A percentile compares a stretch with the other conserved stretches of the same genome.
These are phyloP conservation scores for Agrotis segetum DNA, from an alignment of 2,888 invertebrate species.

Conservation along the genomic window DNA sequence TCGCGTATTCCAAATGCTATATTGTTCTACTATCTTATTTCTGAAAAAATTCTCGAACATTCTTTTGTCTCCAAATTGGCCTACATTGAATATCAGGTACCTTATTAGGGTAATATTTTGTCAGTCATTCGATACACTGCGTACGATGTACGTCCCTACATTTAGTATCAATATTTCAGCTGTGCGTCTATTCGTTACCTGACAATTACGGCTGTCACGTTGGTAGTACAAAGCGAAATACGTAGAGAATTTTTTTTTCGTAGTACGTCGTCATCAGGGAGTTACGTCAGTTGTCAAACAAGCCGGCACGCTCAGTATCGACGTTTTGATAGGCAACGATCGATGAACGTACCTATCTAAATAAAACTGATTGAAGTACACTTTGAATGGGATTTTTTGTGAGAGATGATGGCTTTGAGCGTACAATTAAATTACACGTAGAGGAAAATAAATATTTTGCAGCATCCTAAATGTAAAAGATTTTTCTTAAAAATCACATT, in stretches of 20 bases:
- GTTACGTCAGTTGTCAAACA: constrained; percentile 62
- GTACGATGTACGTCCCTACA: constrained; percentile 38
- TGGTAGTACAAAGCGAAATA: constrained; percentile 59
- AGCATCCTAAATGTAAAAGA: background rate
- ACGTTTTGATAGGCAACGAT: constrained; percentile 61
- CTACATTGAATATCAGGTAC: constrained; percentile 48
- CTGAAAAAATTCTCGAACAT: constrained; percentile 31
- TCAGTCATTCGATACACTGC: constrained; percentile 57
- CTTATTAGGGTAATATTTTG: constrained; percentile 57
- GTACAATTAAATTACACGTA: constrained; percentile 55
- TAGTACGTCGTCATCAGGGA: constrained; percentile 58
- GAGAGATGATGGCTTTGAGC: constrained; percentile 35
- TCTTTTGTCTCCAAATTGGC: constrained; percentile 58
- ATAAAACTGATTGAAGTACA: constrained; percentile 66
- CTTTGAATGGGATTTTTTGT: constrained; percentile 56
- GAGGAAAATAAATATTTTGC: constrained; percentile 41
- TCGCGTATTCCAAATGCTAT: constrained; percentile 48
- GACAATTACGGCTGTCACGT: constrained; percentile 65
- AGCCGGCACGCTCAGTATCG: constrained; percentile 48
- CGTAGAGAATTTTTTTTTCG: constrained; percentile 54
- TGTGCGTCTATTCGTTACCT: constrained; percentile 63
- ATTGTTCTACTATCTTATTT: constrained; percentile 37
- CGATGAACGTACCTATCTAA: constrained; percentile 63
- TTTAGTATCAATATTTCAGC: constrained; percentile 60
- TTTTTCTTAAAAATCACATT: background rate